Base-by-base conservation (phyloP, 1,140 invertebrate genomes). In the Lutraria rhynchaena region DNA sequence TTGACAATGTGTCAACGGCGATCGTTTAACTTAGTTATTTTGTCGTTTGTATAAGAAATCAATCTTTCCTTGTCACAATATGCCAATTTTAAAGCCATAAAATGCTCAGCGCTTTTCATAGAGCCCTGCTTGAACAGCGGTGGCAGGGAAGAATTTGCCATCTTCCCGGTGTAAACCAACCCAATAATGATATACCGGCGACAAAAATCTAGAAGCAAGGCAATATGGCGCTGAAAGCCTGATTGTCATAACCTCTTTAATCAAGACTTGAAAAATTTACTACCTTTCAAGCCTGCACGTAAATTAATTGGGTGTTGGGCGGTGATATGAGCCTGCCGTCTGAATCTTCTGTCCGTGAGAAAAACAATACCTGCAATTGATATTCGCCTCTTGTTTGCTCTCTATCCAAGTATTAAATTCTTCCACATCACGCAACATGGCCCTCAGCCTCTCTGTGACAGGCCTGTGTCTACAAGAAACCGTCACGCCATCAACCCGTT, bases 351-450 rank as follows among this genome's bases (percentile, higher is more conserved):
- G 41, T n/a, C 35, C 46, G 61, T 46, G 60, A 77, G 75, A 67
- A 67, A 76, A 77, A 77, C 60, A 77, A 77, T 75, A 35, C 55
- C 15, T 22, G 24, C 57, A 67, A 77, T 77, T 65, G 75, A 77
- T 77, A 67, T 63, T 57, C 46, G 19, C 35, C 35, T 41, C 27
- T 31, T 51, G 19, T 67, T 33, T 41, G 19, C 11, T 19, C 67
- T 77, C 44, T 67, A 67, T 51, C 60, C 67, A 46, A 1, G 75
- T n/a, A 53, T 61, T 67, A 51, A 58, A 77, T 77, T 53, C 51
- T 37, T 44, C 19, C 17, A 41, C 60, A 51, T 24, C 75, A 77
- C 61, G 75, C 75, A 67, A 77, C 67, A 67, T 77, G 75, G 75
- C 75, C 61, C 75, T 77, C 61, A 77, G 61, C 29, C 15, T 51